Evolutionary conservation across 2,113 vertebrate genomes (phyloP), one percentile per base, ranked within the genome.

Genomic region (Xyliphius kryptos): DNA sequence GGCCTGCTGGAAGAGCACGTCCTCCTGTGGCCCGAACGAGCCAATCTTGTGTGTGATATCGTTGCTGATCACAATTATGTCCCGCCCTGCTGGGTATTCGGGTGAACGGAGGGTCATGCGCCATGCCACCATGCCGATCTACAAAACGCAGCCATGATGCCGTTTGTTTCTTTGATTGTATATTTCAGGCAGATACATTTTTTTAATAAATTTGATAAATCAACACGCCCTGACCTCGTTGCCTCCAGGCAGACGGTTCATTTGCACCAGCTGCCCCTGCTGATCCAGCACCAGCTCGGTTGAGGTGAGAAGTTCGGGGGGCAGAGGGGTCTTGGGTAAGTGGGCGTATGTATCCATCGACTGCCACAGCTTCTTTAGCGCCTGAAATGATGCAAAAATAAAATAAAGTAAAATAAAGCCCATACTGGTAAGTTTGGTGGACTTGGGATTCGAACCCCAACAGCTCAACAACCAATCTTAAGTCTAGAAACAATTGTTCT

Each of bases 91-190:
- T 0, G 91, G 91, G 16, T 93, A 95, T 74, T 98, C 95, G 0
- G 95, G 95, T 0, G 91, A 91, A 63, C 89, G 91, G 53, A 98
- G 84, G 2, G 90, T 93, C 93, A 98, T 97, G 69, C 89, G 87
- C 95, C 95, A 98, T 52, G 95, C 93, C 66, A 98, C 95, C 95
- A 98, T 98, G 1, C 95, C 95, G 13, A 95, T 89, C 95, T 98
- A 46, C 2, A 22, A 51, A 32, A 32, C 26, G 7, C 2, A 3
- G 1, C 3, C 48, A 7, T 47, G 21, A 14, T 22, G 37, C 17
- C 11, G 26, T 6, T 32, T 32, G 26, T 32, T 32, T 32, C 6
- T 26, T 32, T 32, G 4, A 32, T 26, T 26, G 26, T 32, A 32
- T 32, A 32, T 32, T 32, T 32, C 26, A 5, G 26, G 7, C 26